Evolutionary conservation across 2,797 vertebrate genomes (phyloP).

Genomic region (Chanos chanos): DNA sequence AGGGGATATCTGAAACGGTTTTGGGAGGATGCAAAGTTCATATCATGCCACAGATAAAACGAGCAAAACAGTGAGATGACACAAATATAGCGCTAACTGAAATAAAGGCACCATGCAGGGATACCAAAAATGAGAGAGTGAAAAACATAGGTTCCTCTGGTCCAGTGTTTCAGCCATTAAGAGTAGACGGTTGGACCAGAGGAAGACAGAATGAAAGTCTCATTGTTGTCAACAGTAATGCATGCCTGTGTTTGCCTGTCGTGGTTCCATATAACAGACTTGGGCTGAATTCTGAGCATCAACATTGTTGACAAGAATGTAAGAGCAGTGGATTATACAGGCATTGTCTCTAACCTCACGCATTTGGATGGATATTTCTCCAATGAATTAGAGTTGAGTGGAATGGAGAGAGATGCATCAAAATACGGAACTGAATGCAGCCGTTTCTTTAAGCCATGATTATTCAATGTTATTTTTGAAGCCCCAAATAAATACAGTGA

Average conservation of each 20-base stretch:
- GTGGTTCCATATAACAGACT: no score
- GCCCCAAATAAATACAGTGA: background rate
- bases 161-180: no score
- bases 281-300: no score
- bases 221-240: background rate
- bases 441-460: background rate
- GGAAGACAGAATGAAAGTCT: no score
- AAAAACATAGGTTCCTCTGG: no score
- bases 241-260: background rate
- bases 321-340: no score
- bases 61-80: slow-evolving; percentile 30
- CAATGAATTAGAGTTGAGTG: no score
- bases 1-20: slow-evolving; percentile 78
- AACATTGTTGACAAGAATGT: no score
- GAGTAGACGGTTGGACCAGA: no score
- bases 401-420: background rate
- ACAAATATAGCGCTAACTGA: slow-evolving; percentile 21
- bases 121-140: background rate
- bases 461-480: background rate
- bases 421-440: no score
- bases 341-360: no score
- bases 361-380: no score
- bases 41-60: slow-evolving; percentile 30
- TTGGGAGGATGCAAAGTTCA: slow-evolving; percentile 49
- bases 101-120: slow-evolving; percentile 25